Conservation (phyloP, 1,140 invertebrate species). For the Scaptomyza pallida region DNA sequence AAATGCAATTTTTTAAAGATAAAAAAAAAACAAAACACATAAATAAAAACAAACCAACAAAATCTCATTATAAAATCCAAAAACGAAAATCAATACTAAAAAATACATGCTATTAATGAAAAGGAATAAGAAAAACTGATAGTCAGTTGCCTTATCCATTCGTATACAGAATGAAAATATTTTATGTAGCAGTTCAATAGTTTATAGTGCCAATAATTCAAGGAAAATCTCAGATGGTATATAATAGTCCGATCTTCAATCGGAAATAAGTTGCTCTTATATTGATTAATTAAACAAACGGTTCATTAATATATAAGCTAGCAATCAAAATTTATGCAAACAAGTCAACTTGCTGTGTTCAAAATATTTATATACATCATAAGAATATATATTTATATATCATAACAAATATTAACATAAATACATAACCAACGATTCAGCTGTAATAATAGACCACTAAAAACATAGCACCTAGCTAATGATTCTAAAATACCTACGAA, state of each 20-base stretch:
- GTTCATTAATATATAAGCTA: conserved; percentile 17
- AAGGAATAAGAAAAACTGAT: conserved; percentile 17
- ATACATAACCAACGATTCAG: conserved; percentile 13
- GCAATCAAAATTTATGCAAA: conserved; percentile 19
- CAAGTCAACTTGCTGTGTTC: conserved; percentile 29
- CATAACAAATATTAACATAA: background rate
- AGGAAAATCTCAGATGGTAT: conserved; percentile 46
- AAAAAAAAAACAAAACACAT: conserved; percentile 16
- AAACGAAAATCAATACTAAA: background rate
- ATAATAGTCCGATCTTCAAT: conserved; percentile 26
- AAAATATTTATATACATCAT: conserved; percentile 11
- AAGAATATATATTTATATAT: background rate
- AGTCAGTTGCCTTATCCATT: conserved; percentile 21
- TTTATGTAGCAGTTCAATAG: conserved; percentile 19
- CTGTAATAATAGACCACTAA: conserved; percentile 25
- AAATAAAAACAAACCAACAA: conserved; percentile 4
- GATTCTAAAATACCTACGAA: conserved; percentile 21
- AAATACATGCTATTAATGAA: conserved; percentile 9
- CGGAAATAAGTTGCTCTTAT: conserved; percentile 32
- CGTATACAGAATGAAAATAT: conserved; percentile 11
- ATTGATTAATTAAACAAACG: conserved; percentile 1
- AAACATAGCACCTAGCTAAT: conserved; percentile 22
- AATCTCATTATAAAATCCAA: conserved; percentile 12
- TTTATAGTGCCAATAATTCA: conserved; percentile 47
- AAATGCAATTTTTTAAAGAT: conserved; percentile 13